These are phyloP conservation scores for Lasiurus cinereus DNA, from an alignment of 2,113 vertebrate species.

Conservation along the genomic window DNA sequence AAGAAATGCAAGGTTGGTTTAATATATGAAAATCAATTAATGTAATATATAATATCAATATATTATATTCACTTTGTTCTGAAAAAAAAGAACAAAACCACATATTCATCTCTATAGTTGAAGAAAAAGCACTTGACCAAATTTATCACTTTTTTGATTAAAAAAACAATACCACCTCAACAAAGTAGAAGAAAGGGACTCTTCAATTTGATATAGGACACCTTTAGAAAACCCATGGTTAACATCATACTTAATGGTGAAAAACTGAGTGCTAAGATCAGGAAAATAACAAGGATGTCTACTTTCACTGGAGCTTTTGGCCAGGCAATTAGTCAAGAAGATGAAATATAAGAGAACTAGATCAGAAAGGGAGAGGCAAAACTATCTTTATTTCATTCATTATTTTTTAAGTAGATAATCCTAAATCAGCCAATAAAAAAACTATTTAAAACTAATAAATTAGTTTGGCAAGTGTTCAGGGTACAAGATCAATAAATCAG, in stretches of 20 bases:
- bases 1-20: not conserved
- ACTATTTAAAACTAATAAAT: not conserved
- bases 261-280: not conserved
- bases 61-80: no score
- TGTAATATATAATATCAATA: not conserved
- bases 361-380: constrained; percentile 24
- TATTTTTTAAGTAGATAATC: constrained; percentile 1
- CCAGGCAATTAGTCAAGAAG: not conserved
- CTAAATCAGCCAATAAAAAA: constrained; percentile 13
- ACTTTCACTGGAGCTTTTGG: not conserved
- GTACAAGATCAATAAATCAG: not conserved
- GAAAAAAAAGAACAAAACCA: not conserved
- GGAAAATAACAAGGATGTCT: not conserved
- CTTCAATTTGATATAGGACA: not conserved
- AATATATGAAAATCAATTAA: not conserved
- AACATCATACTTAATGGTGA: not conserved
- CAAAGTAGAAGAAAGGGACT: not conserved
- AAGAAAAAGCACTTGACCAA: not conserved
- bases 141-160: not conserved
- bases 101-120: not conserved
- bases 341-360: not conserved
- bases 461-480: not conserved
- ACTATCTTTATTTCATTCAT: not conserved
- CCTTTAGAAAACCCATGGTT: not conserved
- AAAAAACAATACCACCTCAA: not conserved